Evolutionary conservation across 2,888 invertebrate genomes (phyloP).

Genomic region (Euzetes globulus): DNA sequence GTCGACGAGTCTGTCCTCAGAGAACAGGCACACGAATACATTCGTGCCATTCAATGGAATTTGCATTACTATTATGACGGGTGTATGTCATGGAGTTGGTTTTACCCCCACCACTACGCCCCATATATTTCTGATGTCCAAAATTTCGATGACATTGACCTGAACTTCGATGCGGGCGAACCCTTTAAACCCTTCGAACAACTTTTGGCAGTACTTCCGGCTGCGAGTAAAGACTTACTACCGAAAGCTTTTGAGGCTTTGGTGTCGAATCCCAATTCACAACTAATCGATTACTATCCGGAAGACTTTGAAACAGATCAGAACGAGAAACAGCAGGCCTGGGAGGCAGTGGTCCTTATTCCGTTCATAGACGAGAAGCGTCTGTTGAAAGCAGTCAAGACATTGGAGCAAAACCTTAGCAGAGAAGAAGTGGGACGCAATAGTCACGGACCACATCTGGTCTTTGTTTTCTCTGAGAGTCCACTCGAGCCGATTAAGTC

Average conservation of each 20-base stretch:
- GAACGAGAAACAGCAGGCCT: constrained; percentile 90
- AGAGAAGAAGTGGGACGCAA: constrained; percentile 67
- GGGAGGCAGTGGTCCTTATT: constrained; percentile 90
- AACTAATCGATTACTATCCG: constrained; percentile 86
- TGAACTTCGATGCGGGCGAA: constrained; percentile 69
- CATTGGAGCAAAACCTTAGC: constrained; percentile 59
- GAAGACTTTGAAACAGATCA: constrained; percentile 81
- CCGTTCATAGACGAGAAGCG: constrained; percentile 79
- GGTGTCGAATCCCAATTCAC: constrained; percentile 67
- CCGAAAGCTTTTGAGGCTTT: constrained; percentile 63
- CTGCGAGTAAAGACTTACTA: constrained; percentile 69
- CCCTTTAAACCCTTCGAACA: constrained; percentile 92
- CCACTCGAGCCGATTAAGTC: constrained; percentile 51
- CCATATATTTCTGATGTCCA: constrained; percentile 90
- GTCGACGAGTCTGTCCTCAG: constrained; percentile 67
- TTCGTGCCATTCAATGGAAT: constrained; percentile 92
- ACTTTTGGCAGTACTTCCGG: constrained; percentile 76
- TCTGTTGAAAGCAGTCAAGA: constrained; percentile 67
- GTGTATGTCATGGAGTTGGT: constrained; percentile 97
- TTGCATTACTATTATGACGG: constrained; percentile 93
- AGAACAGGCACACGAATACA: constrained; percentile 77
- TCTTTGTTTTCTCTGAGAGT: constrained; percentile 53
- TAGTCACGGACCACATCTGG: constrained; percentile 73
- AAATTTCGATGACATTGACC: constrained; percentile 62
- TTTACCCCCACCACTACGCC: constrained; percentile 92